Conservation (phyloP, 2,113 vertebrate genomes). For the Notarius lentiginosus region DNA sequence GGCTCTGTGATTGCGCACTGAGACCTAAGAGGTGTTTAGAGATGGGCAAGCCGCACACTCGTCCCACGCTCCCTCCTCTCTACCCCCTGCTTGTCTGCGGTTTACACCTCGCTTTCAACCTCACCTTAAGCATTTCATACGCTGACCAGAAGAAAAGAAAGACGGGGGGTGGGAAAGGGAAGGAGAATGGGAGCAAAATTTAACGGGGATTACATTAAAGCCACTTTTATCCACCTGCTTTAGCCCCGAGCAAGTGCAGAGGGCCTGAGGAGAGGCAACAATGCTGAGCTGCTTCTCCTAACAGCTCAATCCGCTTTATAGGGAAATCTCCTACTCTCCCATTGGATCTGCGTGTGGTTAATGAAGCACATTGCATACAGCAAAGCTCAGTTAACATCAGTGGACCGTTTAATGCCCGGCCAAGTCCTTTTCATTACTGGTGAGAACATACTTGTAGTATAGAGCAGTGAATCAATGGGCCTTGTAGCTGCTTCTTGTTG, state of each 20-base stretch:
- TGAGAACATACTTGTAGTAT: constrained; percentile 6
- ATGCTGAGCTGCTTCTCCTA: constrained; percentile 10
- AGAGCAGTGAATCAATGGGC: background rate
- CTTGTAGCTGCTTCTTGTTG: background rate
- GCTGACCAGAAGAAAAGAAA: constrained; percentile 59
- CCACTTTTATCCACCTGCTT: constrained; percentile 69
- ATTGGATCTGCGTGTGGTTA: constrained; percentile 38
- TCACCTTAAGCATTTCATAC: constrained; percentile 65
- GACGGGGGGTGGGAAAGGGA: constrained; percentile 47
- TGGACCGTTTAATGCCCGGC: constrained; percentile 11
- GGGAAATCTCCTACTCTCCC: constrained; percentile 9
- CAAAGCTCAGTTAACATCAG: constrained; percentile 35
- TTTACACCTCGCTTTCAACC: constrained; percentile 64
- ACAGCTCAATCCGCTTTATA: background rate
- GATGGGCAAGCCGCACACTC: constrained; percentile 53
- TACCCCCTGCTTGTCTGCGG: constrained; percentile 66
- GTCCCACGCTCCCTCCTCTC: constrained; percentile 68
- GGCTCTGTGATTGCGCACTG: constrained; percentile 1
- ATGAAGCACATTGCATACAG: constrained; percentile 39
- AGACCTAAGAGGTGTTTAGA: constrained; percentile 1
- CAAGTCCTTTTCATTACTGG: background rate
- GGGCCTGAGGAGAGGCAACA: constrained; percentile 24
- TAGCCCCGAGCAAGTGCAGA: constrained; percentile 62
- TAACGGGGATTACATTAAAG: constrained; percentile 76
- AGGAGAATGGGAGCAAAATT: constrained; percentile 58